These are phyloP conservation scores for Vireo griseus DNA, from an alignment of 2,797 vertebrate genomes.

Conservation along the genomic window DNA sequence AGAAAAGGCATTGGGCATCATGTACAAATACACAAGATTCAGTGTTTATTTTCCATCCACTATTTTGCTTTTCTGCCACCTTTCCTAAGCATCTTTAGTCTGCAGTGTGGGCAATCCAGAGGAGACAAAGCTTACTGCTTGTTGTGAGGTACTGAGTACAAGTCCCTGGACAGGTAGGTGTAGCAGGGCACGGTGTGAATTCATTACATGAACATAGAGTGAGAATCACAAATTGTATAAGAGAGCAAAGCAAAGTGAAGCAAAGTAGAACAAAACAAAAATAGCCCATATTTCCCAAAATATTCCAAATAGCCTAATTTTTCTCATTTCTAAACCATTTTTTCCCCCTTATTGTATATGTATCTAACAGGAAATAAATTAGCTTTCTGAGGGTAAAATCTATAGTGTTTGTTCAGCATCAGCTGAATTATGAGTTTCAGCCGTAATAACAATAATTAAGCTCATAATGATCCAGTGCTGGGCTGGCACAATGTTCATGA, in stretches of 20 bases:
- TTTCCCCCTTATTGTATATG: background rate
- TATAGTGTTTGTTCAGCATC: background rate
- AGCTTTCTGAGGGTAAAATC: background rate
- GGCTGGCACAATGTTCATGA: background rate
- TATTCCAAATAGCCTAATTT: background rate
- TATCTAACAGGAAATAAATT: background rate
- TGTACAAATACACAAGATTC: background rate
- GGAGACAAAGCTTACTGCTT: background rate
- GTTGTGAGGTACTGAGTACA: background rate
- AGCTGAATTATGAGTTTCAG: background rate
- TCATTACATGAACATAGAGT: background rate
- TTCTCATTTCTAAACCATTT: background rate
- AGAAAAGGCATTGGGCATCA: background rate
- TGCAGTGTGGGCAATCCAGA: background rate
- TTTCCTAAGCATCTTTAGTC: background rate
- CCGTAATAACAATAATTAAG: background rate
- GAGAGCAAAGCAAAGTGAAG: background rate
- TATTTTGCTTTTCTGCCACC: background rate
- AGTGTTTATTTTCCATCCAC: background rate
- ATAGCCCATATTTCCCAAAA: background rate
- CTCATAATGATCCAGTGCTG: background rate
- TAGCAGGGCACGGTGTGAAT: background rate
- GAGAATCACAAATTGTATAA: background rate
- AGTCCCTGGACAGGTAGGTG: background rate
- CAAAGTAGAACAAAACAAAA: background rate